These are phyloP conservation scores for Drosophila ohnishii DNA, from an alignment of 1,140 invertebrate species.

Conservation along the genomic window DNA sequence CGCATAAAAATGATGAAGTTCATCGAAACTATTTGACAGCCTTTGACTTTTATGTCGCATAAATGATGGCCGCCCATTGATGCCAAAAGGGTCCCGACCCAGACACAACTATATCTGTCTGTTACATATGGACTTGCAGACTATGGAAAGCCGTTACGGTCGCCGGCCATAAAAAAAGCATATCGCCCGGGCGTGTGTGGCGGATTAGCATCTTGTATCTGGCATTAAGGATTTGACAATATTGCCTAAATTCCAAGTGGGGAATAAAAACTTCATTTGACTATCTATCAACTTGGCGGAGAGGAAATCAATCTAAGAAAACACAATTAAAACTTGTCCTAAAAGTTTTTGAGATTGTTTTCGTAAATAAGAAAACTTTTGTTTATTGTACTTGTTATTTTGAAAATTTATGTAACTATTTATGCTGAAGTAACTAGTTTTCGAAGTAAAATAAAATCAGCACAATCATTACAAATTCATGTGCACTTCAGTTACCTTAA, in stretches of 20 bases:
- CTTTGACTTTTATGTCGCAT: slow-evolving; percentile 64
- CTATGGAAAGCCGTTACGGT: slow-evolving; percentile 34
- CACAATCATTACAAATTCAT: neutral
- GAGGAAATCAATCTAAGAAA: slow-evolving; percentile 6
- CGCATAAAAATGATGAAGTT: slow-evolving; percentile 72
- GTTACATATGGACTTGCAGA: neutral
- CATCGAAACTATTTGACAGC: slow-evolving; percentile 77
- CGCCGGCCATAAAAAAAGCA: slow-evolving; percentile 41
- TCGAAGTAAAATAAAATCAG: neutral
- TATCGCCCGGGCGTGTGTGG: slow-evolving; percentile 33
- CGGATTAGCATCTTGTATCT: slow-evolving; percentile 52
- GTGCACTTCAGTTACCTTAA: neutral
- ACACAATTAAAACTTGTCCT: slow-evolving; percentile 1
- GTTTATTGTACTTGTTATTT: neutral
- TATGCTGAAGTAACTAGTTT: neutral
- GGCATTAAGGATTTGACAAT: slow-evolving; percentile 32
- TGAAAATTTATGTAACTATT: neutral
- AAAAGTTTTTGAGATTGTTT: neutral
- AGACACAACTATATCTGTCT: slow-evolving; percentile 18
- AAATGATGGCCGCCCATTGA: slow-evolving; percentile 55
- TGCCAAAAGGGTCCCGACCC: slow-evolving; percentile 35
- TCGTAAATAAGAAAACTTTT: neutral
- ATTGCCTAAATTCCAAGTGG: slow-evolving; percentile 23
- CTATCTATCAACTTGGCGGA: neutral
- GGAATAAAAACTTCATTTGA: neutral